Evolutionary conservation across 2,113 vertebrate genomes (phyloP).

Genomic region (Alligator sinensis): DNA sequence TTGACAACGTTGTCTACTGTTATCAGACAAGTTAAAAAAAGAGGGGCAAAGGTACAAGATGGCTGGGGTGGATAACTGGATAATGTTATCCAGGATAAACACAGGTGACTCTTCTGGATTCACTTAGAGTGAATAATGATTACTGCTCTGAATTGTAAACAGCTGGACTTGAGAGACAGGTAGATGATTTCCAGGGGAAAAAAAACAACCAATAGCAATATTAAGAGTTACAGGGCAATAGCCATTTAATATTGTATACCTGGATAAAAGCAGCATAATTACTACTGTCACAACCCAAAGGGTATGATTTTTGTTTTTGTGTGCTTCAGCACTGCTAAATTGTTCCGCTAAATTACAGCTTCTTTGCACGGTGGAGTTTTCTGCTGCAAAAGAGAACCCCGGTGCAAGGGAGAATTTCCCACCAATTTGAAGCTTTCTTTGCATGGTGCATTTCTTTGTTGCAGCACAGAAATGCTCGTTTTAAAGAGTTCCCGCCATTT

Average conservation of each 20-base stretch:
- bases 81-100: background rate
- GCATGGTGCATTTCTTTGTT: no score
- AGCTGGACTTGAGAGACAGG: constrained; percentile 38
- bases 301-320: no score
- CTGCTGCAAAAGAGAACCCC: no score
- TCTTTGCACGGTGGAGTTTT: no score
- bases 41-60: background rate
- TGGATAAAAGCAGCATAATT: background rate
- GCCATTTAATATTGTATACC: constrained; percentile 6
- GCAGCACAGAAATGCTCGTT: no score
- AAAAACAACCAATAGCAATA: background rate
- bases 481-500: no score
- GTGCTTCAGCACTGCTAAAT: no score
- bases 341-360: no score
- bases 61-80: background rate
- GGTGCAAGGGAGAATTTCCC: no score
- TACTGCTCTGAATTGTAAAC: constrained; percentile 13
- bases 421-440: no score
- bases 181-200: constrained; percentile 43
- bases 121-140: background rate
- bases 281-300: no score
- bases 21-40: background rate
- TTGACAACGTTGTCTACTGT: background rate
- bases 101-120: background rate
- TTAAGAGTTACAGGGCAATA: background rate